These are phyloP conservation scores for Tethea ocularis DNA, from an alignment of 2,888 invertebrate genomes.

Conservation along the genomic window DNA sequence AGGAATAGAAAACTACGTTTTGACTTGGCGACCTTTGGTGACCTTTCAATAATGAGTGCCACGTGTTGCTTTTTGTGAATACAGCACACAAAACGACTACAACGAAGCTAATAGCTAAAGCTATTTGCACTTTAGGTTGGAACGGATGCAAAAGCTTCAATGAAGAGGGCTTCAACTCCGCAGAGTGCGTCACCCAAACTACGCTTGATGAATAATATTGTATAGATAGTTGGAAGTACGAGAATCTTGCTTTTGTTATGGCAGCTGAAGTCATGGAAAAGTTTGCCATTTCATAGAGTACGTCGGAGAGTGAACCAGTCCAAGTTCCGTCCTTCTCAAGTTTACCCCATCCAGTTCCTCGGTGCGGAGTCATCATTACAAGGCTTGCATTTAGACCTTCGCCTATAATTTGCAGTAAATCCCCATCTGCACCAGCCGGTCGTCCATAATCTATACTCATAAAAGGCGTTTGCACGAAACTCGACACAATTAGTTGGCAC, in stretches of 20 bases:
- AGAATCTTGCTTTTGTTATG: slow-evolving; percentile 54
- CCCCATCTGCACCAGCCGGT: slow-evolving; percentile 64
- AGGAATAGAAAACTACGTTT: slow-evolving; percentile 54
- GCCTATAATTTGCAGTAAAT: slow-evolving; percentile 54
- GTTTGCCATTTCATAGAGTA: slow-evolving; percentile 62
- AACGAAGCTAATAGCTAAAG: slow-evolving; percentile 48
- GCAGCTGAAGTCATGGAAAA: slow-evolving; percentile 70
- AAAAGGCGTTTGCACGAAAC: slow-evolving; percentile 60
- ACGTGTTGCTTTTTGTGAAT: slow-evolving; percentile 43
- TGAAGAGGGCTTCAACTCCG: slow-evolving; percentile 50
- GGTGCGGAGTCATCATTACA: slow-evolving; percentile 51
- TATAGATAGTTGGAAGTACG: slow-evolving; percentile 59
- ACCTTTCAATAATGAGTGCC: slow-evolving; percentile 29
- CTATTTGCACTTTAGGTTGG: slow-evolving; percentile 42
- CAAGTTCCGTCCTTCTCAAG: slow-evolving; percentile 56
- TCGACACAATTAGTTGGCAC: slow-evolving; percentile 62
- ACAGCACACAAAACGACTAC: slow-evolving; percentile 47
- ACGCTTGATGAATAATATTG: slow-evolving; percentile 46
- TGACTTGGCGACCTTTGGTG: slow-evolving; percentile 24
- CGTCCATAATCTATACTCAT: slow-evolving; percentile 53
- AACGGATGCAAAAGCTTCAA: slow-evolving; percentile 66
- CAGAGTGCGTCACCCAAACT: slow-evolving; percentile 63
- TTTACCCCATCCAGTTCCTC: slow-evolving; percentile 64
- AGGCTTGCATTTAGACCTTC: slow-evolving; percentile 59
- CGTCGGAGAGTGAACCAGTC: slow-evolving; percentile 67